phyloP scores from a whole-genome alignment of 1,140 invertebrate genomes.

The Drosophila persimilis region DNA sequence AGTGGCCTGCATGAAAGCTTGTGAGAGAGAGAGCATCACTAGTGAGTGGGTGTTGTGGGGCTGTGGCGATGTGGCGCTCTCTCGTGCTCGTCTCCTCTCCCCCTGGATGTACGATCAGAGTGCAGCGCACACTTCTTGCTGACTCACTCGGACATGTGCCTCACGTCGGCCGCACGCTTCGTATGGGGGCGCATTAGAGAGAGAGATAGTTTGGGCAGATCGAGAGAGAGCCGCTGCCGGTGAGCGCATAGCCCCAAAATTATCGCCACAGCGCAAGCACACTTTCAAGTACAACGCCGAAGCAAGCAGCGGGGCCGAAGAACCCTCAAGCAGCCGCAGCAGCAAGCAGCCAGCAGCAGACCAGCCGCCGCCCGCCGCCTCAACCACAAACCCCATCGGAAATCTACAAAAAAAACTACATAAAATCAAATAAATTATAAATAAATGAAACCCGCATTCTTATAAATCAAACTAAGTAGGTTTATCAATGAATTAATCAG shows the following conservation, averaged over 20 bases:
- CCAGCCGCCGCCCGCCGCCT: conserved; percentile 47
- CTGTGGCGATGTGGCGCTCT: conserved; percentile 20
- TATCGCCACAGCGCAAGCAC: conserved; percentile 44
- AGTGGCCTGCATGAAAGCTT: no score
- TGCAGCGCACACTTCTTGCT: conserved; percentile 24
- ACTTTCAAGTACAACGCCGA: conserved; percentile 76
- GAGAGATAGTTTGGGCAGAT: conserved; percentile 5
- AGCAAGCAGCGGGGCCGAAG: conserved; percentile 63
- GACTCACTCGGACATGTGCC: conserved; percentile 58
- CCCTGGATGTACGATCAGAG: conserved; percentile 23
- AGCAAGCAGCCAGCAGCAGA: conserved; percentile 46
- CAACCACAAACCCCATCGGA: conserved; percentile 15
- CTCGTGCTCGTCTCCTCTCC: conserved; percentile 8
- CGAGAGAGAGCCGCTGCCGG: conserved; percentile 20
- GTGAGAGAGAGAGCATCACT: conserved; percentile 6
- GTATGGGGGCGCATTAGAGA: conserved; percentile 31
- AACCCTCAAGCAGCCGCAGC: conserved; percentile 44
- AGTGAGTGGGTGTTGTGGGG: conserved; percentile 28
- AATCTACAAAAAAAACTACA: conserved; percentile 56
- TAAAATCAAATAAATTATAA: conserved; percentile 39
- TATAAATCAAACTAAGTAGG: conserved; percentile 26
- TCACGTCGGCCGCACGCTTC: conserved; percentile 23
- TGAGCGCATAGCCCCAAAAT: conserved; percentile 63
- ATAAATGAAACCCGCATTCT: conserved; percentile 11
- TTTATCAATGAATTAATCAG: neutral